Evolutionary conservation across 2,888 invertebrate species (phyloP), one percentile per base, ranked within the genome.

Genomic region (Tenthredo livida): DNA sequence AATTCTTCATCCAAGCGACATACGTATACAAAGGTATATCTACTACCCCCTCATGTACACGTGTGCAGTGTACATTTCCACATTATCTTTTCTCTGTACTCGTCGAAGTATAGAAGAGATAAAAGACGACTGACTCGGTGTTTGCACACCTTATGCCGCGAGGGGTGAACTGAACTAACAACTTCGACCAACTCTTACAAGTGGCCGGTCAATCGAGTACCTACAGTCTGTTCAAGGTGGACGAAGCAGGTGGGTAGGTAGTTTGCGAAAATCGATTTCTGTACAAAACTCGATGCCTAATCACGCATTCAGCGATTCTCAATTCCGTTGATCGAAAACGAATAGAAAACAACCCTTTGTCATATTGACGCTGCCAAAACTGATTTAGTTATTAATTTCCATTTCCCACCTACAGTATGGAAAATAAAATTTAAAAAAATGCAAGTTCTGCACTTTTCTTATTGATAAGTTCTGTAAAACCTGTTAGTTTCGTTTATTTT

Each of bases 141-240:
- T 80, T 80, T 80, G 80, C 58, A 80, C 80, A 80, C 61, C 80
- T 43, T 61, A 37, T 17, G 7, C 54, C 47, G 1, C 33, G 5
- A 25, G 43, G 80, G 43, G 21, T n/a, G 43, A 43, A 73, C 25
- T 43, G 40, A 12, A 43, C 80, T 61, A 80, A 80, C 80, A 80
- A 61, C 80, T 80, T 80, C 40, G 58, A 80, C n/a, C 80, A 80
- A 80, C 80, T 80, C 80, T 80, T 61, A 80, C 80, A 80, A 80
- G 80, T 80, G 80, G 80, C 80, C 80, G 61, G 80, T 80, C 80
- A 80, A 80, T 80, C 61, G 80, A 80, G 37, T 67, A 67, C 61
- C 21, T 67, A 67, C 80, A 40, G 29, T 29, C 40, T 37, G 58
- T 61, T 21, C 12, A 77, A 54, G 1, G 17, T 21, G 43, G 12